Evolutionary conservation across 2,888 invertebrate genomes (phyloP), one percentile per base, ranked within the genome.

Genomic region (Pachymerium ferrugineum): DNA sequence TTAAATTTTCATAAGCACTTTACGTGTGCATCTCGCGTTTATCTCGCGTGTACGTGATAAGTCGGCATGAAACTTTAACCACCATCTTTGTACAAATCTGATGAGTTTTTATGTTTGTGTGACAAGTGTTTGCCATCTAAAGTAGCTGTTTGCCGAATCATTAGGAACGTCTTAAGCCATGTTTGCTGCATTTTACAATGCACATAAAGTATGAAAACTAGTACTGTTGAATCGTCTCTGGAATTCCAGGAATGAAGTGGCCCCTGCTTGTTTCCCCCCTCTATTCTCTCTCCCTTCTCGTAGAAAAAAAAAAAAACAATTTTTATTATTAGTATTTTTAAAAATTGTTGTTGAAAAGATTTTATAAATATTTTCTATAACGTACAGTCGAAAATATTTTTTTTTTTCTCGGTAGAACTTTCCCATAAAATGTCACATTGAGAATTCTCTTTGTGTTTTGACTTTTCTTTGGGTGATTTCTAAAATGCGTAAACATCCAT

Each of bases 231-330:
- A 62, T 62, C 62, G 12, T 62, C 25, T 28, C 25, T 62, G 62
- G 62, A 62, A 62, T 62, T 62, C n/a, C 14, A 62, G 28, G 62
- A 62, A 62, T 62, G 62, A 62, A 62, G 62, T 28, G 62, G 62
- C 22, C 62, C 62, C 62, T 62, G 10, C 25, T 62, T n/a, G 62
- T n/a, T n/a, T 22, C 62, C 28, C 62, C 62, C 62, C 28, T 62
- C 62, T 25, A 28, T 62, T 62, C 62, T 62, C n/a, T 14, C 3
- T 62, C n/a, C 6, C 12, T 62, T 1, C 28, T 62, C 0, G 4
- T 10, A 62, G 62, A 10, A 62, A 62, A n/a, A n/a, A n/a, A n/a
- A n/a, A n/a, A n/a, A 25, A 25, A 12, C n/a, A 1, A 22, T 16
- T 54, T 54, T 19, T 54, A 54, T 22, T 19, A 5, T 54, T 54